Conservation (phyloP, 2,797 vertebrate species). For the Todus mexicanus region DNA sequence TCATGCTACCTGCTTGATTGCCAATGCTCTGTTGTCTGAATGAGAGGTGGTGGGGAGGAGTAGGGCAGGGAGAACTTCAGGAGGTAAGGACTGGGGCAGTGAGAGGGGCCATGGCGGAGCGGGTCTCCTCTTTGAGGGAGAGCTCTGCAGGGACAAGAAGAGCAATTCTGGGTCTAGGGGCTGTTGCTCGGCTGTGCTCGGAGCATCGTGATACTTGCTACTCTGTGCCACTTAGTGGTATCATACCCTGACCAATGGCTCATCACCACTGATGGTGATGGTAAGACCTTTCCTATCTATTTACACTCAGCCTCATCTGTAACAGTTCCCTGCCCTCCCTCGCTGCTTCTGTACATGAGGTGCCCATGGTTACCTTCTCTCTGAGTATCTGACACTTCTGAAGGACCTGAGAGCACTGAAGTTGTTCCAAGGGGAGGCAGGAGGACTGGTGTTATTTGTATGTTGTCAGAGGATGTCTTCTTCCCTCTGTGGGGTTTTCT, state of each 20-base stretch:
- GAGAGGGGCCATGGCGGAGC: not conserved
- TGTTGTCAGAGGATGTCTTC: not conserved
- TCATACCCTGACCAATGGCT: not conserved
- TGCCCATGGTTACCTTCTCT: not conserved
- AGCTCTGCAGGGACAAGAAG: not conserved
- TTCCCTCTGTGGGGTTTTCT: not conserved
- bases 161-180: not conserved
- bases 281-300: not conserved
- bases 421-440: not conserved
- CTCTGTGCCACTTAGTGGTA: not conserved
- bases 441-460: not conserved
- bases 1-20: not conserved
- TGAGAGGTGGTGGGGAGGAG: not conserved
- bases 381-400: not conserved
- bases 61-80: too few species aligned
- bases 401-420: not conserved
- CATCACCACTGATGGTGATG: not conserved
- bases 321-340: not conserved
- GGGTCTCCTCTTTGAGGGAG: not conserved
- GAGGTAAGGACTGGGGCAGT: not conserved
- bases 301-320: not conserved
- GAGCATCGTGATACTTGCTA: not conserved
- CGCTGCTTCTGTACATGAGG: not conserved
- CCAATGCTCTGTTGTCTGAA: accelerated
- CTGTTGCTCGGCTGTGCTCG: not conserved